phyloP scores from a whole-genome alignment of 2,888 invertebrate genomes.

The Incurvaria masculella region DNA sequence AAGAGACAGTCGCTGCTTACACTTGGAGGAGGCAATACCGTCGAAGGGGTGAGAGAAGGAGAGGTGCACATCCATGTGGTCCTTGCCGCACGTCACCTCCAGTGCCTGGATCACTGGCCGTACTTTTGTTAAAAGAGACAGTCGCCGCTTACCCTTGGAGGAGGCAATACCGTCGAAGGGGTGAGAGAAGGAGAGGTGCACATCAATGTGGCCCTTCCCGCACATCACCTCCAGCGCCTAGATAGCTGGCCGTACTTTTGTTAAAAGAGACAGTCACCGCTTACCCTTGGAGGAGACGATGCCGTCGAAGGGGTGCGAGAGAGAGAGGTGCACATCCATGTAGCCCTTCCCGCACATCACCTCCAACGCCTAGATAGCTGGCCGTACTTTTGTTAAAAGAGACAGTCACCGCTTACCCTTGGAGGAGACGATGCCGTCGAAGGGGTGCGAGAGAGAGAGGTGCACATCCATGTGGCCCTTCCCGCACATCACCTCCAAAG shows the following conservation, averaged over 20 bases:
- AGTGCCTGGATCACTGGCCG: too few species aligned
- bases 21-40: constrained; percentile 77
- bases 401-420: too few species aligned
- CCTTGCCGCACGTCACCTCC: constrained; percentile 87
- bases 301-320: too few species aligned
- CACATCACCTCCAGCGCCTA: constrained; percentile 82
- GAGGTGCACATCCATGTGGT: constrained; percentile 81
- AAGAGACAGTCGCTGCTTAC: too few species aligned
- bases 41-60: constrained; percentile 79
- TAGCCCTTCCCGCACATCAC: too few species aligned
- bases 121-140: too few species aligned
- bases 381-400: too few species aligned
- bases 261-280: too few species aligned
- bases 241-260: constrained; percentile 76
- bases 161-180: constrained; percentile 81
- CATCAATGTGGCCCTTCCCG: constrained; percentile 83
- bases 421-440: constrained; percentile 90
- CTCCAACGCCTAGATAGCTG: too few species aligned
- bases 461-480: constrained; percentile 96
- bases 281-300: too few species aligned
- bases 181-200: constrained; percentile 74
- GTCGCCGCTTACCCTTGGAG: constrained; percentile 69
- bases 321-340: too few species aligned
- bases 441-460: constrained; percentile 86
- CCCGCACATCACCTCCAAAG: constrained; percentile 93